A percentile compares a stretch with the other conserved stretches of the same genome.
Conservation (phyloP, 2,113 vertebrate genomes). For the Uropsilus gracilis region DNA sequence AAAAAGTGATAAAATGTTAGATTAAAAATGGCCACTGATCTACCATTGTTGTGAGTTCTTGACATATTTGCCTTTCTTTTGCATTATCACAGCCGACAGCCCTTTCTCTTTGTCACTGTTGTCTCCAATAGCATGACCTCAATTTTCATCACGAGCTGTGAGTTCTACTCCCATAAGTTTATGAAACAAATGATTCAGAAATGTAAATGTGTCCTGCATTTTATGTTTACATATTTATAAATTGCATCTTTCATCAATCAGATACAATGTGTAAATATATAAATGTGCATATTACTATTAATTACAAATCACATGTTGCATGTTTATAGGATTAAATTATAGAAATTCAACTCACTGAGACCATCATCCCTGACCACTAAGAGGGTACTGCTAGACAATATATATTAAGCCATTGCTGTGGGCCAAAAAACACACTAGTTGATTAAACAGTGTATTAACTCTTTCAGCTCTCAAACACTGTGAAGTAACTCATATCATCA, state of each 20-base stretch:
- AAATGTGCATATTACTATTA: background rate
- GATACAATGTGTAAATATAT: background rate
- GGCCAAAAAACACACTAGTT: background rate
- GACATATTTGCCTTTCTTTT: background rate
- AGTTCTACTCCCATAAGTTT: background rate
- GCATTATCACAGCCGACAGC: background rate
- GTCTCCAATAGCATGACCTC: background rate
- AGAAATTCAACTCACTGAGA: background rate
- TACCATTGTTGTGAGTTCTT: slow-evolving; percentile 27
- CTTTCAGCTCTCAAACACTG: background rate
- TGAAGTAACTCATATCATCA: background rate
- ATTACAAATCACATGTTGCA: background rate
- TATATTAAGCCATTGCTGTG: background rate
- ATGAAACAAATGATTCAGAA: slow-evolving; percentile 18
- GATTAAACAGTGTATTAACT: background rate
- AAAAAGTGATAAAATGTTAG: slow-evolving; percentile 56
- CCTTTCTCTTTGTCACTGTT: background rate
- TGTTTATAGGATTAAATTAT: background rate
- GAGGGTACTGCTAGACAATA: background rate
- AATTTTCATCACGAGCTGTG: background rate
- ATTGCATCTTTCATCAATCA: background rate
- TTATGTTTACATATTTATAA: background rate
- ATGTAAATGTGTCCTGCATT: background rate
- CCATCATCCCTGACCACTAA: background rate
- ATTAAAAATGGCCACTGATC: slow-evolving; percentile 22